phyloP scores from a whole-genome alignment of 1,140 invertebrate genomes.

The Pectinophora gossypiella region DNA sequence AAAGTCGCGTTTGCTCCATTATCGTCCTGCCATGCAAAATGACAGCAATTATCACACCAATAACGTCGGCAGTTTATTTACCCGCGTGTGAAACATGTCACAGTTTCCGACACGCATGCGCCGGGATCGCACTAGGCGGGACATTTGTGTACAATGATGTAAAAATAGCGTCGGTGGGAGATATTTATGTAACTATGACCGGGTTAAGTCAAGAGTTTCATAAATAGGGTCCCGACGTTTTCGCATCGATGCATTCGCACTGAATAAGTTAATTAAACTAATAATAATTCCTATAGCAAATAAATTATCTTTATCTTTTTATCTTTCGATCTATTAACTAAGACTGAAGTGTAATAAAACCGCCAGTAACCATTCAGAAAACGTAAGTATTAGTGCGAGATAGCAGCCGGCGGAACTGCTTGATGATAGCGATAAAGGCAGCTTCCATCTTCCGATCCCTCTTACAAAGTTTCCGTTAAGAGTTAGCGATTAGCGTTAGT shows the following conservation, averaged over 20 bases:
- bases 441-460: background rate
- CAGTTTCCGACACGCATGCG: constrained; percentile 6
- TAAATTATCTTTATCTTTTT: too few species aligned
- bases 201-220: constrained; percentile 55
- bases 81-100: background rate
- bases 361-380: background rate
- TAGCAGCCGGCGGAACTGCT: background rate
- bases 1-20: too few species aligned
- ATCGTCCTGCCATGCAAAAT: too few species aligned
- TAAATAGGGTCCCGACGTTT: constrained; percentile 28
- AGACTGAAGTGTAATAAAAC: too few species aligned
- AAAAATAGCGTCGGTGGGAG: constrained; percentile 54
- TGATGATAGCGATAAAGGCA: background rate
- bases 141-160: constrained; percentile 46
- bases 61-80: background rate
- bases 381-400: background rate
- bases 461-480: background rate
- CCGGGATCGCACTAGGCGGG: constrained; percentile 27
- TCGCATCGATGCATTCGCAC: constrained; percentile 16
- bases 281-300: too few species aligned
- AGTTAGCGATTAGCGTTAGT: too few species aligned
- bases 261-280: constrained; percentile 2
- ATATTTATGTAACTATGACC: constrained; percentile 67
- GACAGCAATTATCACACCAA: background rate
- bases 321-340: too few species aligned